These are phyloP conservation scores for Acrocephalus scirpaceus DNA, from an alignment of 2,797 vertebrate species.

Conservation along the genomic window DNA sequence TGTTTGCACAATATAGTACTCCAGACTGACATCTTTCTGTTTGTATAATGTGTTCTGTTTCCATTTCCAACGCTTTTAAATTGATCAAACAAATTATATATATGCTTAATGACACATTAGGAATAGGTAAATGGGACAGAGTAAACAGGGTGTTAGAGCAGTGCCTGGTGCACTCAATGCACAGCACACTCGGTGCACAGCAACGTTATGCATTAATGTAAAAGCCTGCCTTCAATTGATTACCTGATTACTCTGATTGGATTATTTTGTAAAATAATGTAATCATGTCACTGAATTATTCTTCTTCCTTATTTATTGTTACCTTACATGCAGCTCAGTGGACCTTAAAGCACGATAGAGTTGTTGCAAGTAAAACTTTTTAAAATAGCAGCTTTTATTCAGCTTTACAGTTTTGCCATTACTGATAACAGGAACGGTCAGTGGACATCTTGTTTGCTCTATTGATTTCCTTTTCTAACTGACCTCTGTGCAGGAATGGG, in stretches of 20 bases:
- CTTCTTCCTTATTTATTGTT: slow-evolving; percentile 71
- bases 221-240: slow-evolving; percentile 76
- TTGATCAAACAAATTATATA: slow-evolving; percentile 70
- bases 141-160: slow-evolving; percentile 72
- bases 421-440: slow-evolving; percentile 22
- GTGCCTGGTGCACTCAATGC: slow-evolving; percentile 71
- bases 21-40: slow-evolving; percentile 54
- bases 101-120: slow-evolving; percentile 71
- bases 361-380: slow-evolving; percentile 29
- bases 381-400: slow-evolving; percentile 24
- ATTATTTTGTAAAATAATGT: slow-evolving; percentile 79
- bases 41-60: slow-evolving; percentile 51
- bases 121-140: slow-evolving; percentile 65
- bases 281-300: slow-evolving; percentile 63
- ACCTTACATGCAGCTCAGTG: slow-evolving; percentile 73
- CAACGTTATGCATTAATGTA: slow-evolving; percentile 66
- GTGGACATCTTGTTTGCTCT: slow-evolving; percentile 66
- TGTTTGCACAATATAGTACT: slow-evolving; percentile 21
- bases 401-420: slow-evolving; percentile 16
- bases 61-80: slow-evolving; percentile 35
- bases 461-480: slow-evolving; percentile 58
- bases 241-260: slow-evolving; percentile 81
- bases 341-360: slow-evolving; percentile 59
- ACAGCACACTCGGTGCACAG: slow-evolving; percentile 68
- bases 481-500: slow-evolving; percentile 56